A percentile compares a stretch with the other conserved stretches of the same genome.
These are phyloP conservation scores for Xylocampa areola DNA, from an alignment of 2,888 invertebrate genomes.

Conservation along the genomic window DNA sequence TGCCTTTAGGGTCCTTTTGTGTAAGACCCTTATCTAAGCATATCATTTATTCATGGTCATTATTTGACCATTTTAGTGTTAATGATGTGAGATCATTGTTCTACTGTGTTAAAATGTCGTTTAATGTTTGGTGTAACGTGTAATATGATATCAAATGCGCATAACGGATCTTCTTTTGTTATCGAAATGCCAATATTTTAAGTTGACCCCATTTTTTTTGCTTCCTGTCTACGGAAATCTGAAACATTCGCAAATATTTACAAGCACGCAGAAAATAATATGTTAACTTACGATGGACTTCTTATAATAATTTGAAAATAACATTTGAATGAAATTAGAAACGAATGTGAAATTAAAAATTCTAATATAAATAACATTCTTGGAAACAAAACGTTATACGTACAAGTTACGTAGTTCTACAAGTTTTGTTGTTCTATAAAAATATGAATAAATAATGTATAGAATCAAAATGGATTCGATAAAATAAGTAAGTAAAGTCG, in stretches of 20 bases:
- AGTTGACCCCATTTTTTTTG: slow-evolving; percentile 65
- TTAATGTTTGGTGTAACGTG: slow-evolving; percentile 83
- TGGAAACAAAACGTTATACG: too few relatives aligned
- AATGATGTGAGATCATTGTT: slow-evolving; percentile 87
- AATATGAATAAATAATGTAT: background rate
- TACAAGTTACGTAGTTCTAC: too few relatives aligned
- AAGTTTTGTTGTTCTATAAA: too few relatives aligned
- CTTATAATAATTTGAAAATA: too few relatives aligned
- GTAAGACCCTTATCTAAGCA: slow-evolving; percentile 81
- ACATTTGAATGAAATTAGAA: too few relatives aligned
- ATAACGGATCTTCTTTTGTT: slow-evolving; percentile 79
- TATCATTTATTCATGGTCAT: slow-evolving; percentile 89
- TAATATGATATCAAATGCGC: slow-evolving; percentile 84
- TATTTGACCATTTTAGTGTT: slow-evolving; percentile 88
- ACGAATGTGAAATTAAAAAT: too few relatives aligned
- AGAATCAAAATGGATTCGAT: background rate
- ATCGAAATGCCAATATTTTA: slow-evolving; percentile 21
- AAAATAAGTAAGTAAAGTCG: slow-evolving; percentile 4
- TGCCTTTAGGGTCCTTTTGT: slow-evolving; percentile 80
- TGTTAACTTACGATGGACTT: too few relatives aligned
- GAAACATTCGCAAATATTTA: slow-evolving; percentile 13
- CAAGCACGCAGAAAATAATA: too few relatives aligned
- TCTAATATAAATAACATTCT: too few relatives aligned
- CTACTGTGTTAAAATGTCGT: slow-evolving; percentile 79
- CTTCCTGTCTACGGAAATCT: slow-evolving; percentile 14